Percentiles rank a stretch among this genome's conserved stretches.
Evolutionary conservation across 2,797 vertebrate genomes (phyloP).

Genomic region (Myotis findleyi): DNA sequence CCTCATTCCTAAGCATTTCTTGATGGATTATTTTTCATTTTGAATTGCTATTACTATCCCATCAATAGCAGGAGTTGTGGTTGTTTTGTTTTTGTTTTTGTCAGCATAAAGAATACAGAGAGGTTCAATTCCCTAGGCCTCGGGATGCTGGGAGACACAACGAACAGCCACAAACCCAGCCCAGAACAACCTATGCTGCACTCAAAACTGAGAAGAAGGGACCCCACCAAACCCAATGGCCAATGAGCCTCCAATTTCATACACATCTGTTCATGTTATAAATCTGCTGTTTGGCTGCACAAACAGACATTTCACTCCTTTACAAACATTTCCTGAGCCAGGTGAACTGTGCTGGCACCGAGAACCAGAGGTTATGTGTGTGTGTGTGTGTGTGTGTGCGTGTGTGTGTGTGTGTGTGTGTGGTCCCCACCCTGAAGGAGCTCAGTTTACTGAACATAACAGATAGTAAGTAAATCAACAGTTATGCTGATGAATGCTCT

Average conservation of each 20-base stretch:
- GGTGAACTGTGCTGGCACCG: slow-evolving; percentile 8
- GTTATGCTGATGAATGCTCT: slow-evolving; percentile 16
- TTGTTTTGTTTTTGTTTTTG: background rate
- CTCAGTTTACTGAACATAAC: slow-evolving; percentile 38
- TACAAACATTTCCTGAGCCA: slow-evolving; percentile 69
- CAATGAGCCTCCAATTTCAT: slow-evolving; percentile 31
- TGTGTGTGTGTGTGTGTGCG: background rate
- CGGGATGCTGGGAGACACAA: background rate
- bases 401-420: background rate
- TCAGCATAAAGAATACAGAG: background rate
- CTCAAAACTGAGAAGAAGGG: background rate
- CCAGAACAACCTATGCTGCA: background rate
- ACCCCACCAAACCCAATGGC: background rate
- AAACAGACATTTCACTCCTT: slow-evolving; percentile 60
- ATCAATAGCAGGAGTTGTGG: slow-evolving; percentile 15
- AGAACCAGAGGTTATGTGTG: background rate
- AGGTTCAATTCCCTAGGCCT: background rate
- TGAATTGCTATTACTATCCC: slow-evolving; percentile 34
- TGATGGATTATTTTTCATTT: slow-evolving; percentile 56
- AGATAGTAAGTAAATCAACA: slow-evolving; percentile 67
- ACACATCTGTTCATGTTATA: background rate
- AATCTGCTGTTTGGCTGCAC: slow-evolving; percentile 48
- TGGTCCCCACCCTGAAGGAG: slow-evolving; percentile 33
- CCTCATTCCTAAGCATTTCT: slow-evolving; percentile 53
- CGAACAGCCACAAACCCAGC: background rate